Evolutionary conservation across 1,140 invertebrate species (phyloP).

Genomic region (Drosophila tristis): DNA sequence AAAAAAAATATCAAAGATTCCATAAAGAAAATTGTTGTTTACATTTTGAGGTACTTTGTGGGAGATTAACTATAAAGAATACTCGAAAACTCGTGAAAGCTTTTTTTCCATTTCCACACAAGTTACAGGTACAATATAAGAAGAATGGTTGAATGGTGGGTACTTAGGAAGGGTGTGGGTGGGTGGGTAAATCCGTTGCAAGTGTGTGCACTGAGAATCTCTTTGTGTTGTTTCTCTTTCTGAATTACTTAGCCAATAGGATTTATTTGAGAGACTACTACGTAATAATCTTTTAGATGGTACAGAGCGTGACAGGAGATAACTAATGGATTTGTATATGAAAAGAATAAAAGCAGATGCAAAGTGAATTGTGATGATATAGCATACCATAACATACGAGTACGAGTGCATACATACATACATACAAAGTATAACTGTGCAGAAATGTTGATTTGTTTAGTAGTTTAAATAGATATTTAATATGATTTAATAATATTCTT

Average conservation of each 20-base stretch:
- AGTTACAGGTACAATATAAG: slow-evolving; percentile 7
- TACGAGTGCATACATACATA: slow-evolving; percentile 10
- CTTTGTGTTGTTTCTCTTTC: slow-evolving; percentile 38
- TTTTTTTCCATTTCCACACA: slow-evolving; percentile 21
- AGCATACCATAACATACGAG: slow-evolving; percentile 38
- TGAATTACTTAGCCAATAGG: slow-evolving; percentile 51
- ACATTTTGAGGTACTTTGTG: slow-evolving; percentile 4
- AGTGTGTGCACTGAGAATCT: slow-evolving; percentile 10
- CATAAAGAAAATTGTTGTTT: slow-evolving; percentile 5
- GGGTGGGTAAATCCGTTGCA: background rate
- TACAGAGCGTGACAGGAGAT: slow-evolving; percentile 3
- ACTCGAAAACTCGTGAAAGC: slow-evolving; percentile 35
- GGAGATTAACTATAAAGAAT: slow-evolving; percentile 15
- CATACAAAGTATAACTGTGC: no score
- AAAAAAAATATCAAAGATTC: slow-evolving; percentile 17
- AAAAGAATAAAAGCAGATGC: slow-evolving; percentile 72
- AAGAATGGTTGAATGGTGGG: no score
- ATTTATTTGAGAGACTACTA: slow-evolving; percentile 52
- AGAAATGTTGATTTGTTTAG: no score
- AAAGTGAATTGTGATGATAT: slow-evolving; percentile 84
- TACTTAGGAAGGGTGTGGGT: background rate
- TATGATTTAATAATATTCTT: no score
- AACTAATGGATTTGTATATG: slow-evolving; percentile 63
- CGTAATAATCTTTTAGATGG: slow-evolving; percentile 10
- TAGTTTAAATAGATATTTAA: no score